Percentiles rank a stretch among this genome's conserved stretches.
Evolutionary conservation across 2,113 vertebrate genomes (phyloP).

Genomic region (Emydocephalus ijimae): DNA sequence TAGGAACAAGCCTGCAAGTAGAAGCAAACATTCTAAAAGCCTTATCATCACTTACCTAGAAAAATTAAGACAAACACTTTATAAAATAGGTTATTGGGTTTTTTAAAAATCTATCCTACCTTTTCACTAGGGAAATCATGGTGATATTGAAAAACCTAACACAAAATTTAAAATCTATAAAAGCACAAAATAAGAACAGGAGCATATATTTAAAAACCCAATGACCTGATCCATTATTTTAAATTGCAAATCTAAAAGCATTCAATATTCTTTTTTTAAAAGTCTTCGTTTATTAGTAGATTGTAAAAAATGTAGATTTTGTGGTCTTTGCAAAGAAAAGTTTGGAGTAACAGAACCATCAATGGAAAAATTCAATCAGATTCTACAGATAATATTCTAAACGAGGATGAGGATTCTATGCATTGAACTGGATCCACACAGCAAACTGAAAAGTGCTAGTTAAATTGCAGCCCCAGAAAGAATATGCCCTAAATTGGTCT

Average conservation of each 20-base stretch:
- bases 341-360: background rate
- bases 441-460: background rate
- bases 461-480: background rate
- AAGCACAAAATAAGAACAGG: background rate
- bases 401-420: background rate
- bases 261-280: background rate
- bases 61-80: background rate
- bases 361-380: background rate
- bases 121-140: background rate
- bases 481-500: background rate
- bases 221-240: background rate
- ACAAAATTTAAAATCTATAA: background rate
- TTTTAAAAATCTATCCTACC: background rate
- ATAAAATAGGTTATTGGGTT: background rate
- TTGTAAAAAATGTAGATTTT: background rate
- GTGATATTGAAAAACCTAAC: background rate
- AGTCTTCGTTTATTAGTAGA: background rate
- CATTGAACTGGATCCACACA: background rate
- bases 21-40: background rate
- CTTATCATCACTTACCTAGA: background rate
- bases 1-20: constrained; percentile 87
- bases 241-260: background rate
- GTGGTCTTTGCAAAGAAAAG: background rate
- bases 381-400: background rate
- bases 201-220: background rate